Conservation (phyloP, 2,888 invertebrate genomes). For the Callyntrura guangdongensis region DNA sequence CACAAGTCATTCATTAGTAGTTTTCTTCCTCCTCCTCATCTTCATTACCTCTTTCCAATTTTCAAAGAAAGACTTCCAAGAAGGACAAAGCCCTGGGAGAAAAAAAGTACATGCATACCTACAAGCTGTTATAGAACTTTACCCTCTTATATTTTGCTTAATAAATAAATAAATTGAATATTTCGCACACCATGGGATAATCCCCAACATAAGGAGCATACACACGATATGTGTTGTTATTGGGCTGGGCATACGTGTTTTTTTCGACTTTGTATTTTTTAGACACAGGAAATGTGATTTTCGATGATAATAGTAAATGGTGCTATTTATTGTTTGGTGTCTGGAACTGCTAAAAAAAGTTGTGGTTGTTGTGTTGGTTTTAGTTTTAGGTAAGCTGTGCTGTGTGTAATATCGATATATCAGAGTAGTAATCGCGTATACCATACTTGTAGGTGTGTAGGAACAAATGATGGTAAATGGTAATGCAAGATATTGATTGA, state of each 20-base stretch:
- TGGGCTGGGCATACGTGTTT: not conserved
- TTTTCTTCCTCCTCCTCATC: not conserved
- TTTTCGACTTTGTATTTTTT: conserved; percentile 31
- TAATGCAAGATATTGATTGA: conserved; percentile 66
- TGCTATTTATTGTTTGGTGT: not conserved
- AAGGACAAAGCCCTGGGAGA: conserved; percentile 66
- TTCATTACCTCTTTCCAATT: not conserved
- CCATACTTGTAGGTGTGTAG: not conserved
- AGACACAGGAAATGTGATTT: conserved; percentile 55
- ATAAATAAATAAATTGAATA: too few relatives aligned
- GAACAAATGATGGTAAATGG: conserved; percentile 41
- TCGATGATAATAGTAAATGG: not conserved
- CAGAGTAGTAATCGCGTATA: too few relatives aligned
- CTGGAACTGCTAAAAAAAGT: not conserved
- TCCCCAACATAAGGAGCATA: not conserved
- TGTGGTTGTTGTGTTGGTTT: not conserved
- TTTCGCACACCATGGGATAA: not conserved
- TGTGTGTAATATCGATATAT: conserved; percentile 1
- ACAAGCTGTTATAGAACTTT: too few relatives aligned
- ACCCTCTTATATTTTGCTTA: too few relatives aligned
- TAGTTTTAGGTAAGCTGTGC: not conserved
- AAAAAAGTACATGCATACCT: too few relatives aligned
- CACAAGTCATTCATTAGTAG: not conserved
- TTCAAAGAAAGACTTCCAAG: conserved; percentile 28
- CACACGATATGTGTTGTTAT: too few relatives aligned